A percentile compares a stretch with the other conserved stretches of the same genome.
phyloP scores from a whole-genome alignment of 2,888 invertebrate species.

The Oxyscelio sp. region DNA sequence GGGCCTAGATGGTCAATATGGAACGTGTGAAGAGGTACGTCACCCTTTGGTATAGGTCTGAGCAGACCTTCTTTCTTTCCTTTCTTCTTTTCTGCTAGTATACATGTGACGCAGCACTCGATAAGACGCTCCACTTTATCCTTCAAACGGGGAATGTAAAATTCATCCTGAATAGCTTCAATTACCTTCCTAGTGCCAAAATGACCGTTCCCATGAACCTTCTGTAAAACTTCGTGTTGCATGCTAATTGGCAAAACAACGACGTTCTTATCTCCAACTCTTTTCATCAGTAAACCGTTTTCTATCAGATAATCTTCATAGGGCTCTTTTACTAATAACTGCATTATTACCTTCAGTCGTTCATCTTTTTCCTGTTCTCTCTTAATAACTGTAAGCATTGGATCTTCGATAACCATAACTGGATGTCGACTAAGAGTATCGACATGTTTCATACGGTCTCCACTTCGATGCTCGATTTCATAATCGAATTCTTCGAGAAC shows the following conservation, averaged over 20 bases:
- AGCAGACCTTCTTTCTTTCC: conserved; percentile 33
- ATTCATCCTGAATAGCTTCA: conserved; percentile 40
- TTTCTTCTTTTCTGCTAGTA: no score
- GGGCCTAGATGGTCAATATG: conserved; percentile 10
- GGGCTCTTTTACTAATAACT: no score
- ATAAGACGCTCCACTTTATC: conserved; percentile 45
- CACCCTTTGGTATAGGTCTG: no score
- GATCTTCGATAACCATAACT: conserved; percentile 52
- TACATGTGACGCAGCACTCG: conserved; percentile 47
- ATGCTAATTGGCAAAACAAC: conserved; percentile 41
- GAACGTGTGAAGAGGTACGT: no score
- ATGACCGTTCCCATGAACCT: conserved; percentile 43
- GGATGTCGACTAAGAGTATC: conserved; percentile 64
- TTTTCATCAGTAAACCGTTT: neutral
- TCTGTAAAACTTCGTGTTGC: conserved; percentile 42
- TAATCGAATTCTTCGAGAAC: no score
- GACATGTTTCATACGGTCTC: conserved; percentile 31
- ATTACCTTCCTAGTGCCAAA: conserved; percentile 52
- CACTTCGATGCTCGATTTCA: no score
- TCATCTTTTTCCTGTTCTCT: conserved; percentile 33
- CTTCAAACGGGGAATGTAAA: conserved; percentile 19
- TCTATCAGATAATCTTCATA: conserved; percentile 49
- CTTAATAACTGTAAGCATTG: conserved; percentile 16
- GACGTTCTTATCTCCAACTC: neutral
- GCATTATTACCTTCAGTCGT: neutral